Base-by-base conservation (phyloP, 1,140 invertebrate genomes). In the Papilio polytes region DNA sequence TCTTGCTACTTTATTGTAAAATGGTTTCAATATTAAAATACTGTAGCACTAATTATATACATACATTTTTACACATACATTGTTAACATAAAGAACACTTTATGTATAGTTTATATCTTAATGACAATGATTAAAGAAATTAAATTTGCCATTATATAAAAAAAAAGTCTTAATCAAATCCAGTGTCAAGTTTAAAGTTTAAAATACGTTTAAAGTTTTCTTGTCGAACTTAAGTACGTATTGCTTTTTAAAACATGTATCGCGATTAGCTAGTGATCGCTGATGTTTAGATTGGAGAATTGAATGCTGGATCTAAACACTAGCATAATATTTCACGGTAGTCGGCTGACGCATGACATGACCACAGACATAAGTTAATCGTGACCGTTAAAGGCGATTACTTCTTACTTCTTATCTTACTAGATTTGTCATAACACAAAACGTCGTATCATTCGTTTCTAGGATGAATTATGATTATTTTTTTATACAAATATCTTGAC, bases 341-440 rank as follows among this genome's bases (percentile, higher is more conserved):
- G 89, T 88, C 86, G 85, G 82, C 86, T 88, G 84, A 89, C 85
- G 87, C 88, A 89, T 87, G 82, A 84, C 83, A 81, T 90, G 87
- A 86, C 80, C 83, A 44, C 81, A 78, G 82, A 80, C 80, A 80
- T 80, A 81, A 82, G 70, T 79, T 76, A 83, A 80, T 85, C 80
- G 82, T 85, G 81, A 84, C 81, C 79, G 78, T 48, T 85, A 86
- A 85, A 81, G 82, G 80, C 77, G 81, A 80, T 80, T 80, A 66
- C 80, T 80, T 78, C 76, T 81, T 82, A 77, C 41, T 53, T 80
- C 63, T 85, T 83, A 85, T 85, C 84, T 83, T 31, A 36, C 74
- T 74, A 46, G 78, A 85, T 85, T 81, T 83, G 78, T 85, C 78
- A 83, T 81, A 41, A 41, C 4, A 81, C 80, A 74, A 83, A 53